Evolutionary conservation across 2,888 invertebrate genomes (phyloP).

Genomic region (Himalopsyche japonica): DNA sequence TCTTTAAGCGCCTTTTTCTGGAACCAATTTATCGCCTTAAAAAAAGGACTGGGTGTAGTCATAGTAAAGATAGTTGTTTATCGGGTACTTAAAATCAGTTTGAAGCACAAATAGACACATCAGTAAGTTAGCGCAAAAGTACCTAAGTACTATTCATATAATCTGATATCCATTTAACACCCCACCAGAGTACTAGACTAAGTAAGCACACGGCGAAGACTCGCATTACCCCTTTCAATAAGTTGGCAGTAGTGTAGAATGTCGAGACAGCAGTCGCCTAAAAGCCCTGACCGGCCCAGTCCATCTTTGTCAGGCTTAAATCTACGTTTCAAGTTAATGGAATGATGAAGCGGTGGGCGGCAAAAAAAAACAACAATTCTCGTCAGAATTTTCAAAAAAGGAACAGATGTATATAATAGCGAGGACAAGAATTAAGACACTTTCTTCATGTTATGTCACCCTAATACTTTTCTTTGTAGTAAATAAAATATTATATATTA

Average conservation of each 20-base stretch:
- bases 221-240: conserved; percentile 41
- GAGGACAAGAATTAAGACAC: background rate
- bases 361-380: background rate
- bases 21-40: too few relatives aligned
- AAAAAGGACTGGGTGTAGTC: too few relatives aligned
- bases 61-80: background rate
- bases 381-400: background rate
- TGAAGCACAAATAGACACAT: background rate
- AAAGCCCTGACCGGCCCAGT: conserved; percentile 7
- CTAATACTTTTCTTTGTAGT: background rate
- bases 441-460: background rate
- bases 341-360: conserved; percentile 20
- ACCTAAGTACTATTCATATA: conserved; percentile 34
- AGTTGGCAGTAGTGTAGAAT: conserved; percentile 36
- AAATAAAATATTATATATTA: too few relatives aligned
- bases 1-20: too few relatives aligned
- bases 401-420: background rate
- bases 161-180: conserved; percentile 41
- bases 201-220: conserved; percentile 28
- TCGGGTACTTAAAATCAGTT: background rate
- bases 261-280: conserved; percentile 16
- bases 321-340: conserved; percentile 15
- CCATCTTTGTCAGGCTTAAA: conserved; percentile 29
- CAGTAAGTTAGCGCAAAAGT: conserved; percentile 14
- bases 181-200: conserved; percentile 24